These are phyloP conservation scores for Caenorhabditis sp. DNA, from an alignment of 2,888 invertebrate species.

Conservation along the genomic window DNA sequence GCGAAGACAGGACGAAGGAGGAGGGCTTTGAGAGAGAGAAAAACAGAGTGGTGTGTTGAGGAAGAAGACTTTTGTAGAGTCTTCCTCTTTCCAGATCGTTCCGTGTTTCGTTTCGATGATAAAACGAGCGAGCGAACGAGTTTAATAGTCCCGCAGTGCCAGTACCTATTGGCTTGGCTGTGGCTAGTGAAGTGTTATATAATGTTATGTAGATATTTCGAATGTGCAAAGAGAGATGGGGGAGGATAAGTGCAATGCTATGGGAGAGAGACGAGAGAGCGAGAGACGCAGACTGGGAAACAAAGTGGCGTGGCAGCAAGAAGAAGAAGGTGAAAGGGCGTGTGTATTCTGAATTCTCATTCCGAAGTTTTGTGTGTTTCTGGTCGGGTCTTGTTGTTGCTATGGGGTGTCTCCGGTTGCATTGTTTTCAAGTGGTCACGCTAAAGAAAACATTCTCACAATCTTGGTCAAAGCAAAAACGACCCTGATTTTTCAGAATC, in stretches of 20 bases:
- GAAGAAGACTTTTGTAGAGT: background rate
- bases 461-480: too few species aligned
- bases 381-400: background rate
- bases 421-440: constrained; percentile 4
- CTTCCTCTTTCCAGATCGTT: background rate
- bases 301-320: constrained; percentile 20
- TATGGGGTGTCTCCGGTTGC: constrained; percentile 17
- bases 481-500: too few species aligned
- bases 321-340: constrained; percentile 23
- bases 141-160: constrained; percentile 24
- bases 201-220: constrained; percentile 52
- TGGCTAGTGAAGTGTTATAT: constrained; percentile 24
- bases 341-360: constrained; percentile 29
- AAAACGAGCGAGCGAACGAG: constrained; percentile 11
- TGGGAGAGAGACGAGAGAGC: constrained; percentile 17
- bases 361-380: background rate
- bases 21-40: constrained; percentile 7
- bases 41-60: background rate
- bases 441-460: too few species aligned
- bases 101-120: constrained; percentile 18
- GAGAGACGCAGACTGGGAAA: constrained; percentile 15
- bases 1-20: constrained; percentile 16
- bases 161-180: background rate
- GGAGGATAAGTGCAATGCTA: constrained; percentile 42
- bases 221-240: constrained; percentile 27